phyloP scores from a whole-genome alignment of 1,140 invertebrate species.

The Agrypnia vestita region DNA sequence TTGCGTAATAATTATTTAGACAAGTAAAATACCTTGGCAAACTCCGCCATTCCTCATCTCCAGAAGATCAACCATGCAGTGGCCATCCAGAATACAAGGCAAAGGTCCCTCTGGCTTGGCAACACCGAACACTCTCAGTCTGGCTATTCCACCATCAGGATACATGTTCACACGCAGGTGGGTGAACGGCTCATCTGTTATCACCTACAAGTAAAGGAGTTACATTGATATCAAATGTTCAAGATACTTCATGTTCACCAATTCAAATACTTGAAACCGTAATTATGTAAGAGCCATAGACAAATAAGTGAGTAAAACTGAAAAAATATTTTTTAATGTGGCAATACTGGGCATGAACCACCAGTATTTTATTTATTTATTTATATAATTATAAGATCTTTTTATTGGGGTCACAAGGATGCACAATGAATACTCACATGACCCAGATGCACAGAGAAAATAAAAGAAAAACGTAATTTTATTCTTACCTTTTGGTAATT shows the following conservation, averaged over 20 bases:
- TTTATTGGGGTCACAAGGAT: no score
- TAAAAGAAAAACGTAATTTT: neutral
- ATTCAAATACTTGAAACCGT: no score
- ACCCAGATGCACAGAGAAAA: no score
- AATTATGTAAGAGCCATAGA: no score
- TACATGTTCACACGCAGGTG: slow-evolving; percentile 78
- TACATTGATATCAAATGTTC: no score
- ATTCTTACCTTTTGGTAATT: slow-evolving; percentile 73
- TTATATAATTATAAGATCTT: no score
- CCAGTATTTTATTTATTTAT: no score
- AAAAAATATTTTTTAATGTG: no score
- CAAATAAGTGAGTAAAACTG: no score
- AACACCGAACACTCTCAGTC: slow-evolving; percentile 77
- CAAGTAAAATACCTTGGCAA: slow-evolving; percentile 66
- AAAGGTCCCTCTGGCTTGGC: slow-evolving; percentile 67
- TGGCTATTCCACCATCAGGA: slow-evolving; percentile 80
- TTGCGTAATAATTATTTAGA: neutral
- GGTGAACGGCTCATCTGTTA: slow-evolving; percentile 71
- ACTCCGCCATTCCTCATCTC: slow-evolving; percentile 75
- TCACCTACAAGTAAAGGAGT: slow-evolving; percentile 62
- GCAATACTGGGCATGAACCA: no score
- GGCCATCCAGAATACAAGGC: slow-evolving; percentile 59
- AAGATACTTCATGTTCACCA: no score
- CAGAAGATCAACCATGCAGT: slow-evolving; percentile 72
- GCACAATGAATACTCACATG: no score